Evolutionary conservation across 2,888 invertebrate species (phyloP).

Genomic region (Operophtera brumata): DNA sequence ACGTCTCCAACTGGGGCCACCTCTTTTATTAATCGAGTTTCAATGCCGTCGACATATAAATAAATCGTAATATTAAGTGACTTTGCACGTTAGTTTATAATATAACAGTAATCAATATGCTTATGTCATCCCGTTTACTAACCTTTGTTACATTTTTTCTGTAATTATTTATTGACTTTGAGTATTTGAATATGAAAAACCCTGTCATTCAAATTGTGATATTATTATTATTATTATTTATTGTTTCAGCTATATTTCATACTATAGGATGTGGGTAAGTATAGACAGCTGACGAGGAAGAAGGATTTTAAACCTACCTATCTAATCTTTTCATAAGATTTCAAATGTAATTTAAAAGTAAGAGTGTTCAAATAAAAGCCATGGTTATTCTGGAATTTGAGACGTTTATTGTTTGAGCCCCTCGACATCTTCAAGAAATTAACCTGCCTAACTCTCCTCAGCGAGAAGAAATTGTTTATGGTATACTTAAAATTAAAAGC

Average conservation of each 20-base stretch:
- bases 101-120: background rate
- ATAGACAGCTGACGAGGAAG: slow-evolving; percentile 44
- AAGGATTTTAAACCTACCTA: slow-evolving; percentile 36
- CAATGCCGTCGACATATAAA: slow-evolving; percentile 32
- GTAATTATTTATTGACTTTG: too few species aligned
- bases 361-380: slow-evolving; percentile 22
- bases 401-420: slow-evolving; percentile 21
- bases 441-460: slow-evolving; percentile 20
- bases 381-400: slow-evolving; percentile 20
- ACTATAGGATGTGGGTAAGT: slow-evolving; percentile 46
- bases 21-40: slow-evolving; percentile 34
- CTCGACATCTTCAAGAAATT: slow-evolving; percentile 12
- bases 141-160: too few species aligned
- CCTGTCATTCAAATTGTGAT: too few species aligned
- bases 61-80: slow-evolving; percentile 30
- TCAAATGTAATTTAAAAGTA: background rate
- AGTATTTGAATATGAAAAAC: too few species aligned
- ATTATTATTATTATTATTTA: slow-evolving; percentile 20
- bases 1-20: slow-evolving; percentile 28
- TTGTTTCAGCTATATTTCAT: slow-evolving; percentile 72
- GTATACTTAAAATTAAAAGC: too few species aligned
- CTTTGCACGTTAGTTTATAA: slow-evolving; percentile 23
- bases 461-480: slow-evolving; percentile 16
- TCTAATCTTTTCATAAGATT: too few species aligned
- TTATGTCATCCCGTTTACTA: background rate